phyloP scores from a whole-genome alignment of 2,888 invertebrate genomes.

The Dynastes maya region DNA sequence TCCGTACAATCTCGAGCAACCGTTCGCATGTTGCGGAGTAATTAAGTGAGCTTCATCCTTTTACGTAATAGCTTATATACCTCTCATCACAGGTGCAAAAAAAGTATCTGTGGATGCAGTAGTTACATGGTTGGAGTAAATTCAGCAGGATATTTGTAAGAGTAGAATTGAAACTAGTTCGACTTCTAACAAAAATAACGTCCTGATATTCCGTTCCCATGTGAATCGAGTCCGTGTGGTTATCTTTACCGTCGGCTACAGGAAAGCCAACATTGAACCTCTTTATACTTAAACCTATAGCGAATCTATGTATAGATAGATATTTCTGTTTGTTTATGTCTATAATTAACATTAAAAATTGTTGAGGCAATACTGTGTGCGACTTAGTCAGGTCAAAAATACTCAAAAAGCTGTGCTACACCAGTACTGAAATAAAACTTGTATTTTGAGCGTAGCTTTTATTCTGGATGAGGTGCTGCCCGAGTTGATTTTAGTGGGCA shows the following conservation, averaged over 20 bases:
- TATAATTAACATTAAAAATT: slow-evolving; percentile 73
- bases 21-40: too few species aligned
- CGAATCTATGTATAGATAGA: slow-evolving; percentile 72
- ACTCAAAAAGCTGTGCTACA: slow-evolving; percentile 72
- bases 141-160: neutral
- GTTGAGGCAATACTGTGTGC: slow-evolving; percentile 70
- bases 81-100: neutral
- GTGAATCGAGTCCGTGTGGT: slow-evolving; percentile 1
- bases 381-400: slow-evolving; percentile 73
- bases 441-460: slow-evolving; percentile 72
- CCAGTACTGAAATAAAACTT: slow-evolving; percentile 72
- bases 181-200: slow-evolving; percentile 9
- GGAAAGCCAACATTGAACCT: slow-evolving; percentile 39
- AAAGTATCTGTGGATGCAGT: neutral
- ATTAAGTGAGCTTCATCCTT: too few species aligned
- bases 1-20: too few species aligned
- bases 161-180: neutral
- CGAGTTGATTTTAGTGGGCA: slow-evolving; percentile 65
- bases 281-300: slow-evolving; percentile 58
- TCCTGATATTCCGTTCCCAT: neutral
- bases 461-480: slow-evolving; percentile 69
- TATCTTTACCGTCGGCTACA: slow-evolving; percentile 29
- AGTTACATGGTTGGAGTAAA: too few species aligned
- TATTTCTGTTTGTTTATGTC: slow-evolving; percentile 73
- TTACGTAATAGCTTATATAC: too few species aligned